Evolutionary conservation across 2,888 invertebrate species (phyloP).

Genomic region (Chouioia cunea): DNA sequence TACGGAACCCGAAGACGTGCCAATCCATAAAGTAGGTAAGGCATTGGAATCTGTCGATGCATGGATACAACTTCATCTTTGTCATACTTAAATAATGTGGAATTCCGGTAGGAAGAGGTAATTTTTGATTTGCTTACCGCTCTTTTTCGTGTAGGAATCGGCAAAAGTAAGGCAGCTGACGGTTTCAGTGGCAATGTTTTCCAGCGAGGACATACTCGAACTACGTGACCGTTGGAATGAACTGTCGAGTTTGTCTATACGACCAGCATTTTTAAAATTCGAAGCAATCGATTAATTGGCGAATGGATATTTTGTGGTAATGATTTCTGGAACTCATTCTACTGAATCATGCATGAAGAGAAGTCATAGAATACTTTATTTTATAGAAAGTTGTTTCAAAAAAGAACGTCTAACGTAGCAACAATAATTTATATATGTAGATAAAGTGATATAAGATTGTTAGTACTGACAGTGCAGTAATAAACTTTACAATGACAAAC

Average conservation of each 20-base stretch:
- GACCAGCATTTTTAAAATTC: constrained; percentile 72
- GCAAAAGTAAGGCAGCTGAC: constrained; percentile 96
- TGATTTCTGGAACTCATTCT: constrained; percentile 57
- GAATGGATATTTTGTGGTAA: background rate
- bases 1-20: constrained; percentile 96
- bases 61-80: constrained; percentile 46
- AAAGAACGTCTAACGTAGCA: constrained; percentile 51
- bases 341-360: constrained; percentile 54
- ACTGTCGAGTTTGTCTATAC: constrained; percentile 96
- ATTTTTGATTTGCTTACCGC: constrained; percentile 73
- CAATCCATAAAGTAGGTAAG: constrained; percentile 96
- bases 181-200: constrained; percentile 96
- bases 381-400: constrained; percentile 49
- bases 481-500: constrained; percentile 51
- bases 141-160: constrained; percentile 94
- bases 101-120: too few species aligned
- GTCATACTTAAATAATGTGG: too few species aligned
- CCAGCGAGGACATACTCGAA: constrained; percentile 97
- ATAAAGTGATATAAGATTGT: constrained; percentile 47
- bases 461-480: constrained; percentile 42
- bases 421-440: constrained; percentile 48
- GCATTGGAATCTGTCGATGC: constrained; percentile 80
- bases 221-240: constrained; percentile 96
- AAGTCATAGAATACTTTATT: constrained; percentile 49
- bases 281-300: constrained; percentile 32